Percentiles rank a stretch among this genome's conserved stretches.
Evolutionary conservation across 2,797 vertebrate species (phyloP).

Genomic region (Forpus xanthops): DNA sequence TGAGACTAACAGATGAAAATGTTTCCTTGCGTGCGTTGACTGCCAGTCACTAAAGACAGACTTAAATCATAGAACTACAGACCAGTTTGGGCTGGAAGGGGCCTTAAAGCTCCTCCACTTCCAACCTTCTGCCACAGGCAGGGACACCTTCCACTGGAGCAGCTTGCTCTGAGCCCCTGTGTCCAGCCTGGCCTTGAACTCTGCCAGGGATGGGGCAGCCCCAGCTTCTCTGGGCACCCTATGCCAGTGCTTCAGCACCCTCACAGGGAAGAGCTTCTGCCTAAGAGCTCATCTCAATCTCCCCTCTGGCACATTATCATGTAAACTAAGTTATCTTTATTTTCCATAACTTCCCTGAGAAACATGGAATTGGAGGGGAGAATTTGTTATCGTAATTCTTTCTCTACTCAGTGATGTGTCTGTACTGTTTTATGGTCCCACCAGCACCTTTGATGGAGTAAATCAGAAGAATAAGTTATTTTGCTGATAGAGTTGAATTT

Average conservation of each 20-base stretch:
- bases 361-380: not conserved
- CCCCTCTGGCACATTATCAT: not conserved
- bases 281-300: too few relatives aligned
- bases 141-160: not conserved
- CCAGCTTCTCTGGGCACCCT: too few relatives aligned
- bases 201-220: too few relatives aligned
- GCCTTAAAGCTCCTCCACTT: not conserved
- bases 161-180: not conserved
- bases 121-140: not conserved
- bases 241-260: not conserved
- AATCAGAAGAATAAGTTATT: not conserved
- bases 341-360: not conserved
- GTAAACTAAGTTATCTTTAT: not conserved
- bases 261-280: too few relatives aligned
- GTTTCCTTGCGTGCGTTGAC: accelerated
- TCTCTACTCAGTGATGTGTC: not conserved
- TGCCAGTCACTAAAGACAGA: not conserved
- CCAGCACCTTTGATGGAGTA: not conserved
- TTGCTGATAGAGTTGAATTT: not conserved
- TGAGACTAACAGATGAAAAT: not conserved
- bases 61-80: not conserved
- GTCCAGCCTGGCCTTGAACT: too few relatives aligned
- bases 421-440: not conserved
- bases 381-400: not conserved
- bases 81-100: not conserved